Conservation (phyloP, 2,888 invertebrate species). For the Macrosiphum euphorbiae region DNA sequence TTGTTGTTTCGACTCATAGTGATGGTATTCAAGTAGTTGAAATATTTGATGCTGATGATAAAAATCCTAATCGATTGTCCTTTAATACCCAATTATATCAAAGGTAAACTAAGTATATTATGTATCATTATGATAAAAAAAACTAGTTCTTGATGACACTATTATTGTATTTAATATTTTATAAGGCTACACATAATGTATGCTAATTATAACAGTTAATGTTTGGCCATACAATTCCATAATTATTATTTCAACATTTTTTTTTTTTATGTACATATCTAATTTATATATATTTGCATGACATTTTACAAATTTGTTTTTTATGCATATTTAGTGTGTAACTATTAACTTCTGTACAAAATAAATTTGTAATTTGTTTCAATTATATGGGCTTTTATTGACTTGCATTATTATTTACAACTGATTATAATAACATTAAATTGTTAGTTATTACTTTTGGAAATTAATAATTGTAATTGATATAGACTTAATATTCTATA, state of each 20-base stretch:
- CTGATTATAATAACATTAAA: not conserved
- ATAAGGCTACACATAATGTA: no score
- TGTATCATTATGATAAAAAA: not conserved
- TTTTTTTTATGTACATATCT: not conserved
- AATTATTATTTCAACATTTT: not conserved
- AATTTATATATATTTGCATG: not conserved
- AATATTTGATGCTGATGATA: slow-evolving; percentile 43
- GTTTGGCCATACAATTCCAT: not conserved
- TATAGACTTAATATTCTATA: no score
- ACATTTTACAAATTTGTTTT: not conserved
- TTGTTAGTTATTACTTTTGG: not conserved
- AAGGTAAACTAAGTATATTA: slow-evolving; percentile 25
- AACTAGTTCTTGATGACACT: not conserved
- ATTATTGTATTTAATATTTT: not conserved
- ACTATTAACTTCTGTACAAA: not conserved
- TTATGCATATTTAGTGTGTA: not conserved
- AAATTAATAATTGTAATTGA: not conserved
- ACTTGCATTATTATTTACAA: not conserved
- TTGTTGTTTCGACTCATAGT: slow-evolving; percentile 25
- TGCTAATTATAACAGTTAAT: not conserved
- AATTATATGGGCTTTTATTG: not conserved
- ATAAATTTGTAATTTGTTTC: not conserved
- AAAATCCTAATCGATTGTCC: not conserved
- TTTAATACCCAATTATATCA: slow-evolving; percentile 54
- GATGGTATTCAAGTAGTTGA: slow-evolving; percentile 52